These are phyloP conservation scores for Lepidotrigona ventralis DNA, from an alignment of 1,140 invertebrate genomes.

Conservation along the genomic window DNA sequence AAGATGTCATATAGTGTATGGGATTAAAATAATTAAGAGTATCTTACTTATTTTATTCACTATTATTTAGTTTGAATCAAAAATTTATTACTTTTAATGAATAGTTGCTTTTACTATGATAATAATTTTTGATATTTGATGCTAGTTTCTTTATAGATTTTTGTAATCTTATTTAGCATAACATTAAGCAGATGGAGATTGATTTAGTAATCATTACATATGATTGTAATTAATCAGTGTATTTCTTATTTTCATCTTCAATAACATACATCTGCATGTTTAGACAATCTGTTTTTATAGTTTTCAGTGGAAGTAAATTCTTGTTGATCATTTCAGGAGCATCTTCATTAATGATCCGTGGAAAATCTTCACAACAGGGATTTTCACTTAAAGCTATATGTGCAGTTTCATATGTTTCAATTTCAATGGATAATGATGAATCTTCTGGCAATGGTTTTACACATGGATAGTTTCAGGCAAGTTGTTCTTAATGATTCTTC, in stretches of 20 bases:
- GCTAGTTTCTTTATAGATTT: not conserved
- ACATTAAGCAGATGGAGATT: not conserved
- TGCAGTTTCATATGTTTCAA: slow-evolving; percentile 81
- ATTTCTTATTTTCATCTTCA: slow-evolving; percentile 55
- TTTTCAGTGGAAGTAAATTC: slow-evolving; percentile 70
- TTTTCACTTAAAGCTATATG: slow-evolving; percentile 78
- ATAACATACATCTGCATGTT: too few species aligned
- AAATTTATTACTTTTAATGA: not conserved
- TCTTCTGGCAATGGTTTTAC: slow-evolving; percentile 78
- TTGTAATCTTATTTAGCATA: not conserved
- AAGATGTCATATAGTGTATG: not conserved
- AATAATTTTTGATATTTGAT: not conserved
- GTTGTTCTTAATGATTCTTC: slow-evolving; percentile 82
- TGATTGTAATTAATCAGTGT: not conserved
- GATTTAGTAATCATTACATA: not conserved
- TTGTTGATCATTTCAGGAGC: slow-evolving; percentile 58
- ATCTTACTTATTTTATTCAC: not conserved
- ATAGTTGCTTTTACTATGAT: not conserved
- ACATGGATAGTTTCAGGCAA: slow-evolving; percentile 80
- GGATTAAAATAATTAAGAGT: not conserved
- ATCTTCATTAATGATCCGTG: slow-evolving; percentile 77
- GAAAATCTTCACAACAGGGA: slow-evolving; percentile 80
- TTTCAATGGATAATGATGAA: slow-evolving; percentile 80
- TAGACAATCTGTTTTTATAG: slow-evolving; percentile 70
- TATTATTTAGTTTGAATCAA: not conserved